phyloP scores from a whole-genome alignment of 92 coral and sea anemone genomes.

The Phenganax marumi region DNA sequence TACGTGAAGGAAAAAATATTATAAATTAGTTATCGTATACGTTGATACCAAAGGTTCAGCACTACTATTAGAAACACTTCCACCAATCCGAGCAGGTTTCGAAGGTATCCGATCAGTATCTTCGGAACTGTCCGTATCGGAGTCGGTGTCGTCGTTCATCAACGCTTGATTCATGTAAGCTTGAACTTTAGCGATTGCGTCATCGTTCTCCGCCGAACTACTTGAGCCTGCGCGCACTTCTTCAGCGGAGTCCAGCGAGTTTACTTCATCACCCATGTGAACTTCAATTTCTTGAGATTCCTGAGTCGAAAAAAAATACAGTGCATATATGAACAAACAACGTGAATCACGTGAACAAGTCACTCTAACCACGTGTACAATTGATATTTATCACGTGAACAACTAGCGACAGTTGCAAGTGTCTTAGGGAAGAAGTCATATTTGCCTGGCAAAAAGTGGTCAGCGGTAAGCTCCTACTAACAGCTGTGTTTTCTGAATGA shows the following conservation, averaged over 20 bases:
- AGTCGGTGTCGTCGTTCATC: constrained; percentile 27
- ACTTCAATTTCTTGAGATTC: constrained; percentile 39
- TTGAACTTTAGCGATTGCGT: constrained; percentile 32
- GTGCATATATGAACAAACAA: not conserved
- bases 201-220: constrained; percentile 4
- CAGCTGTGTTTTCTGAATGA: not conserved
- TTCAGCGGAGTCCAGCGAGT: constrained; percentile 31
- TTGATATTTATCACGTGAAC: not conserved
- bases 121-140: constrained; percentile 45
- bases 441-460: too few species aligned
- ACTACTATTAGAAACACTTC: not conserved
- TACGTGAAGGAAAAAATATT: not conserved
- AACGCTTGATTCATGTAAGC: constrained; percentile 42
- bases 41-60: constrained; percentile 19
- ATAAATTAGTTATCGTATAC: constrained; percentile 30
- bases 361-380: not conserved
- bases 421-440: too few species aligned
- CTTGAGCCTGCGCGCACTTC: constrained; percentile 24
- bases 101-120: constrained; percentile 2
- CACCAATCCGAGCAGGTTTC: constrained; percentile 2
- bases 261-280: constrained; percentile 24
- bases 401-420: not conserved
- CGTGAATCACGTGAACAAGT: too few species aligned
- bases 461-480: not conserved
- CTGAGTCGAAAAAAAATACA: not conserved